phyloP scores from a whole-genome alignment of 2,113 vertebrate genomes.

The Thryonomys swinderianus region DNA sequence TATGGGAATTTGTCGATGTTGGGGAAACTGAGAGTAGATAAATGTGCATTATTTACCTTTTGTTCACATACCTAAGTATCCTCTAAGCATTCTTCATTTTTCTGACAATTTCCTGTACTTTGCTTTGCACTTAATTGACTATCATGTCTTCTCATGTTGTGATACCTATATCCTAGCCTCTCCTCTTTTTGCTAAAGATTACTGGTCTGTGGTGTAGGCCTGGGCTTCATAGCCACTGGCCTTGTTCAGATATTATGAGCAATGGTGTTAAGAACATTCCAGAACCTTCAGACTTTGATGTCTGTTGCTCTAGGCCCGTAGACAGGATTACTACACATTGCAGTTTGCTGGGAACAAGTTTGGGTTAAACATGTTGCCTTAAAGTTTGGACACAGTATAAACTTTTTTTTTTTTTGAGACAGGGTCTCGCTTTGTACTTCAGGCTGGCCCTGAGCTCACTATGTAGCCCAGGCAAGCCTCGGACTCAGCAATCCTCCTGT shows the following conservation, averaged over 20 bases:
- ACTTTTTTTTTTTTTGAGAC: too few species aligned
- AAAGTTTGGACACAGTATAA: background rate
- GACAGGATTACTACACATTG: background rate
- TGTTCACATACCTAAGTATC: background rate
- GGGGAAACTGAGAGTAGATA: background rate
- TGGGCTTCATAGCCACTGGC: background rate
- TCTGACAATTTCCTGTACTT: background rate
- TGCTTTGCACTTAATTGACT: background rate
- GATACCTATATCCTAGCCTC: background rate
- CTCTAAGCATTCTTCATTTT: background rate
- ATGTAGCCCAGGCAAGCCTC: too few species aligned
- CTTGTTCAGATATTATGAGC: background rate
- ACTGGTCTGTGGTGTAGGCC: background rate
- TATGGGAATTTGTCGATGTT: background rate
- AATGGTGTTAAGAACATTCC: background rate
- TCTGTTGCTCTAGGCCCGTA: constrained; percentile 24
- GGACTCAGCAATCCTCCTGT: too few species aligned
- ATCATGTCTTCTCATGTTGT: background rate
- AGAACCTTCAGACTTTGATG: background rate
- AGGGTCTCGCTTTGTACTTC: too few species aligned
- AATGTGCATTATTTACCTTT: background rate
- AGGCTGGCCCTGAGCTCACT: too few species aligned
- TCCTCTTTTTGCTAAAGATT: background rate
- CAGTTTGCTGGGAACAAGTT: background rate
- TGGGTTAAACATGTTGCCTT: background rate